A percentile compares a stretch with the other conserved stretches of the same genome.
These are phyloP conservation scores for Tipula confusa DNA, from an alignment of 2,888 invertebrate genomes.

Conservation along the genomic window DNA sequence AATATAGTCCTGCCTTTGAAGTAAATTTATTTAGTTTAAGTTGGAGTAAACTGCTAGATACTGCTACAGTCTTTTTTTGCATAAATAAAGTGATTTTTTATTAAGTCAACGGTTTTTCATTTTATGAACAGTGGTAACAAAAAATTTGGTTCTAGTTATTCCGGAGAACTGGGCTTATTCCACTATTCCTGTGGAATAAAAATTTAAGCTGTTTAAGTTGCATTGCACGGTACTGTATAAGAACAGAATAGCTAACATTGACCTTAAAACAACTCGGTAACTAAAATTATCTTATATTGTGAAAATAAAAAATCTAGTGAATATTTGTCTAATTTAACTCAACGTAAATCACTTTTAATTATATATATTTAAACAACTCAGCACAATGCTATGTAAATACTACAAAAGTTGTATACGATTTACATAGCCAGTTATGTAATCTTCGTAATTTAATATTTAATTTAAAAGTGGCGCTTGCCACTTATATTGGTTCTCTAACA, in stretches of 20 bases:
- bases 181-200: too few species aligned
- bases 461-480: not conserved
- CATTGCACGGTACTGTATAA: not conserved
- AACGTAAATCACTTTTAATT: not conserved
- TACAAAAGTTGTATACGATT: not conserved
- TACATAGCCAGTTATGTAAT: not conserved
- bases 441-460: not conserved
- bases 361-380: not conserved
- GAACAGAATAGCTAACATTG: not conserved
- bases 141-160: too few species aligned
- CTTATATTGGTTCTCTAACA: not conserved
- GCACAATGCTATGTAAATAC: not conserved
- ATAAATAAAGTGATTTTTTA: too few species aligned
- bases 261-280: not conserved
- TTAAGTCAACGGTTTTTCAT: too few species aligned
- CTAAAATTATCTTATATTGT: constrained; percentile 1
- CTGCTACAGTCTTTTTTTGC: too few species aligned
- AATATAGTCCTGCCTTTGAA: too few species aligned
- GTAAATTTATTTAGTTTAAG: too few species aligned
- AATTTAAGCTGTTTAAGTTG: too few species aligned
- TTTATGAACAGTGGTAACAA: too few species aligned
- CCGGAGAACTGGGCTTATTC: too few species aligned
- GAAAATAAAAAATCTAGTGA: not conserved
- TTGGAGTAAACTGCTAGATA: too few species aligned
- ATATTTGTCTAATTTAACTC: not conserved